Evolutionary conservation across 92 coral and sea anemone species (phyloP).

Genomic region (Palythoa grandiflora): DNA sequence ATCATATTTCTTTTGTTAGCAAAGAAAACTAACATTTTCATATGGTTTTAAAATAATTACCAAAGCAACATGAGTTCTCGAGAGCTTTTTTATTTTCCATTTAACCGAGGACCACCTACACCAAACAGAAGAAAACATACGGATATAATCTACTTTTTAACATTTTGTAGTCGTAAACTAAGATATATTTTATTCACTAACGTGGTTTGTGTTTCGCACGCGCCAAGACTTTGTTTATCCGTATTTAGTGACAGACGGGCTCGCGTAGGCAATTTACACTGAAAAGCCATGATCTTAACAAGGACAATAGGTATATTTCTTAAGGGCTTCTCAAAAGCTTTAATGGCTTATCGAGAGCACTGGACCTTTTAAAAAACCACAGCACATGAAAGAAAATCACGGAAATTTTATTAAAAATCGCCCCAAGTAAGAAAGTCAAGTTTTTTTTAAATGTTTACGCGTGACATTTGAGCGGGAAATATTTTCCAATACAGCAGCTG

Average conservation of each 20-base stretch:
- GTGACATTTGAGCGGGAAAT: slow-evolving; percentile 49
- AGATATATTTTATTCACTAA: slow-evolving; percentile 32
- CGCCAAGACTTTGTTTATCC: slow-evolving; percentile 44
- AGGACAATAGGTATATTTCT: slow-evolving; percentile 25
- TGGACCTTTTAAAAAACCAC: slow-evolving; percentile 66
- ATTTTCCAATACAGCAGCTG: slow-evolving; percentile 54
- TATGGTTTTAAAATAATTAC: slow-evolving; percentile 86
- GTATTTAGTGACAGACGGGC: slow-evolving; percentile 20
- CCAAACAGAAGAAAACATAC: slow-evolving; percentile 61
- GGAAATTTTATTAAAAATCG: slow-evolving; percentile 83
- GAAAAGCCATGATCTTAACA: slow-evolving; percentile 48
- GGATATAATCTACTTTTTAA: slow-evolving; percentile 83
- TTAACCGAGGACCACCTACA: slow-evolving; percentile 73
- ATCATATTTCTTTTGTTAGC: slow-evolving; percentile 72
- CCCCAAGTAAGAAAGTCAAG: slow-evolving; percentile 1
- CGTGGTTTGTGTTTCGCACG: slow-evolving; percentile 30
- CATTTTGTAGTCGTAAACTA: slow-evolving; percentile 75
- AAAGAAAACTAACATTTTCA: slow-evolving; percentile 93
- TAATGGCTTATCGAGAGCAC: slow-evolving; percentile 73
- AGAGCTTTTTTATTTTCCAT: slow-evolving; percentile 69
- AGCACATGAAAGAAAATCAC: slow-evolving; percentile 62
- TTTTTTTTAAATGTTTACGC: slow-evolving; percentile 36
- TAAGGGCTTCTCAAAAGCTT: slow-evolving; percentile 60
- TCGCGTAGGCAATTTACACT: slow-evolving; percentile 35
- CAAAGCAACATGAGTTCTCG: slow-evolving; percentile 69